These are phyloP conservation scores for Odontomyia ornata DNA, from an alignment of 2,888 invertebrate genomes.

Conservation along the genomic window DNA sequence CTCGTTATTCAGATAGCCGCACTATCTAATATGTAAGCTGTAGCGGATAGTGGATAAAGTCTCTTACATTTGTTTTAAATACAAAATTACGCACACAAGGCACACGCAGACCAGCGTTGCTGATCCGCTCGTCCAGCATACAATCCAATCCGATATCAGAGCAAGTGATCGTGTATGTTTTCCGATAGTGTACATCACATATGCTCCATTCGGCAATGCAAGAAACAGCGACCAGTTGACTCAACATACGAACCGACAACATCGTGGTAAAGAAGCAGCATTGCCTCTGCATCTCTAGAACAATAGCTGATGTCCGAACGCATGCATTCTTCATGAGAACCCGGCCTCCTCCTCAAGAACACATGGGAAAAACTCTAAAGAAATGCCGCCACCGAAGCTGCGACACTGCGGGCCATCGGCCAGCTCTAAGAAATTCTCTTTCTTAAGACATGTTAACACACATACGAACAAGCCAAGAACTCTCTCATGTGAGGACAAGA, in stretches of 20 bases:
- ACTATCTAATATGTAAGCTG: slow-evolving; percentile 35
- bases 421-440: background rate
- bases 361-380: slow-evolving; percentile 26
- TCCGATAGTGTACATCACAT: slow-evolving; percentile 5
- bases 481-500: background rate
- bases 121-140: background rate
- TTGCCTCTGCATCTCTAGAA: slow-evolving; percentile 12
- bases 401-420: slow-evolving; percentile 3
- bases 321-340: slow-evolving; percentile 18
- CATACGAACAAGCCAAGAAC: background rate
- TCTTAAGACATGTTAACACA: slow-evolving; percentile 21
- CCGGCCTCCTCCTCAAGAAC: slow-evolving; percentile 21
- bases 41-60: slow-evolving; percentile 29
- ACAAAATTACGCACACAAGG: slow-evolving; percentile 30
- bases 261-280: background rate
- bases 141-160: background rate
- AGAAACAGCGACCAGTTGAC: slow-evolving; percentile 13
- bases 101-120: background rate
- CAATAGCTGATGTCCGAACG: slow-evolving; percentile 10
- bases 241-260: background rate
- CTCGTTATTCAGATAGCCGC: slow-evolving; percentile 30
- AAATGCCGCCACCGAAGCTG: slow-evolving; percentile 22
- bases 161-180: slow-evolving; percentile 9
- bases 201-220: background rate
- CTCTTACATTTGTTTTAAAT: slow-evolving; percentile 31